A percentile compares a stretch with the other conserved stretches of the same genome.
Conservation (phyloP, 2,113 vertebrate genomes). For the Oreochromis tanganicae region DNA sequence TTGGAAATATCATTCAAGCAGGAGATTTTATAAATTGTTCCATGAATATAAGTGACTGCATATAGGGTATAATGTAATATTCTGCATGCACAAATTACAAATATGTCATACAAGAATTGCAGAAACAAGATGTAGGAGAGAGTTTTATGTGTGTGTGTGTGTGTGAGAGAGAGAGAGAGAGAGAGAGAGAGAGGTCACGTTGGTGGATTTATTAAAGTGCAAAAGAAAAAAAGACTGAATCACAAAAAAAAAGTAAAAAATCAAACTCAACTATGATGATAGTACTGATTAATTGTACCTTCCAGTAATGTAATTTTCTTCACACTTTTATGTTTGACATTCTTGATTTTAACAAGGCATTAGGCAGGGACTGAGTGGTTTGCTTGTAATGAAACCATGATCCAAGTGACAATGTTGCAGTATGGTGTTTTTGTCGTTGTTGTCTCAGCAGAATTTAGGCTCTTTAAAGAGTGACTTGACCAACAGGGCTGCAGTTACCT, state of each 20-base stretch:
- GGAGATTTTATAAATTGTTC: background rate
- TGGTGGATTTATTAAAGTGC: background rate
- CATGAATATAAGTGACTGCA: background rate
- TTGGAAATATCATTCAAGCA: background rate
- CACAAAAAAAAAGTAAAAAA: background rate
- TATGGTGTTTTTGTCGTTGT: background rate
- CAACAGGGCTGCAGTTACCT: background rate
- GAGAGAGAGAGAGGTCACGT: background rate
- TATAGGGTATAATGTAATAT: background rate
- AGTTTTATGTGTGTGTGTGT: background rate
- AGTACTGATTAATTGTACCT: background rate
- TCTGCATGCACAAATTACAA: background rate
- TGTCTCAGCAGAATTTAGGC: background rate
- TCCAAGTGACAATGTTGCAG: background rate
- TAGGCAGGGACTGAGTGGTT: background rate
- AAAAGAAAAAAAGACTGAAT: background rate
- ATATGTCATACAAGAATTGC: background rate
- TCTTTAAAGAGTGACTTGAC: background rate
- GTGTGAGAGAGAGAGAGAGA: no score
- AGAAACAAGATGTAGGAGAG: background rate
- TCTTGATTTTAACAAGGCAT: background rate
- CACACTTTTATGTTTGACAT: background rate
- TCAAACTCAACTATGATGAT: background rate
- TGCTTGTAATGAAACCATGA: background rate
- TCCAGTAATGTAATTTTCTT: background rate